These are phyloP conservation scores for Halictus quadricinctus DNA, from an alignment of 2,888 invertebrate genomes.

Conservation along the genomic window DNA sequence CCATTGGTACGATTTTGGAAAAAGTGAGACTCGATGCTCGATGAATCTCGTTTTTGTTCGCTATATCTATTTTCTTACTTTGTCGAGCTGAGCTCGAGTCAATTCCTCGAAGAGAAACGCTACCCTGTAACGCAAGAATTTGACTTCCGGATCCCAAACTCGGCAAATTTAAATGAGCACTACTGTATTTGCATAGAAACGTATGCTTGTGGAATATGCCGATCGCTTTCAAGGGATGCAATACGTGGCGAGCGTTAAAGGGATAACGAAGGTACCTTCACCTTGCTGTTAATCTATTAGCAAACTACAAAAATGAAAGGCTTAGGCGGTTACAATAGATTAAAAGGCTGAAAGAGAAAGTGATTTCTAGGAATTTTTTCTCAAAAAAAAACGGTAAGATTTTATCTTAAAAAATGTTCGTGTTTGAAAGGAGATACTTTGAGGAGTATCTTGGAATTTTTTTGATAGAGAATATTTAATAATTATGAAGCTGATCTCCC, in stretches of 20 bases:
- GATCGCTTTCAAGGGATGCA: neutral
- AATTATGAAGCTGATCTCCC: too few relatives aligned
- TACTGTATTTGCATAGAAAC: neutral
- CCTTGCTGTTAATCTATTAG: neutral
- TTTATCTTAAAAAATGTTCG: too few relatives aligned
- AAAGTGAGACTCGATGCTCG: neutral
- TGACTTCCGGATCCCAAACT: neutral
- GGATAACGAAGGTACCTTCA: neutral
- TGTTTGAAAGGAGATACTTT: neutral
- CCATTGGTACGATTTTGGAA: fast-evolving
- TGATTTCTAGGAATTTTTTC: neutral
- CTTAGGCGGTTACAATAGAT: neutral
- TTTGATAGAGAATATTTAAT: too few relatives aligned
- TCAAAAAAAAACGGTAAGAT: neutral
- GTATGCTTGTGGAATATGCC: neutral
- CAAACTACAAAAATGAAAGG: neutral
- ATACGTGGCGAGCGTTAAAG: conserved; percentile 17
- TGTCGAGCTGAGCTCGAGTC: too few relatives aligned
- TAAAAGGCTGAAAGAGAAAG: neutral
- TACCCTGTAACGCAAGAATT: neutral
- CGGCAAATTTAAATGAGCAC: neutral
- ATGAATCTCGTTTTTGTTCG: too few relatives aligned
- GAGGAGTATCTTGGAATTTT: too few relatives aligned
- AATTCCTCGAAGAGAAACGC: too few relatives aligned
- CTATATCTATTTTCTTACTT: too few relatives aligned